phyloP scores from a whole-genome alignment of 2,888 invertebrate genomes.

The Taphrorychus bicolor region DNA sequence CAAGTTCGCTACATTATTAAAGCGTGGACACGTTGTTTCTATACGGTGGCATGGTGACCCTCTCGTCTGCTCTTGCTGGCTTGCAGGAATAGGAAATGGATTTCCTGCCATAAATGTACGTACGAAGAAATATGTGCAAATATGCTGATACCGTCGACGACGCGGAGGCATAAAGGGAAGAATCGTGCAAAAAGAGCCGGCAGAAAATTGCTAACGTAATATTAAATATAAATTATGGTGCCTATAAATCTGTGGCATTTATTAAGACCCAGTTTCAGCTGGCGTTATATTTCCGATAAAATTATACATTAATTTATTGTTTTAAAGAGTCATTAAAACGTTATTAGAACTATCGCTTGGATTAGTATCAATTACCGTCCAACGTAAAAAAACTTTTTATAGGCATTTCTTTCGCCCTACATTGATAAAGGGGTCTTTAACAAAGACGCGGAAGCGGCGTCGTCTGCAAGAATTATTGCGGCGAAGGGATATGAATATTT shows the following conservation, averaged over 20 bases:
- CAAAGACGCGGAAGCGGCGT: conserved; percentile 14
- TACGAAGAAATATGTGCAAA: conserved; percentile 16
- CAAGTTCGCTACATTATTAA: neutral
- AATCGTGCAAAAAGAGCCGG: conserved; percentile 1
- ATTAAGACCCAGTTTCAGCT: neutral
- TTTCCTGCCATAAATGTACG: conserved; percentile 21
- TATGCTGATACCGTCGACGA: conserved; percentile 5
- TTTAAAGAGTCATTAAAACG: neutral
- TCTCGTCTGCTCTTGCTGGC: neutral
- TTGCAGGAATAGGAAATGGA: conserved; percentile 24
- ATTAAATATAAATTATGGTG: conserved; percentile 2
- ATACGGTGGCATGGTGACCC: neutral
- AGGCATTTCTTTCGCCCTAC: neutral
- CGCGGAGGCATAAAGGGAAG: conserved; percentile 2
- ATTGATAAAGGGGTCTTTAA: conserved; percentile 12
- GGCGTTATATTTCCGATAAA: neutral
- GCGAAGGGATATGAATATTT: conserved; percentile 36
- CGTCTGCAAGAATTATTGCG: conserved; percentile 32
- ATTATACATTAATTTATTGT: neutral
- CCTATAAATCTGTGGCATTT: conserved; percentile 3
- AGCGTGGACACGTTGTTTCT: neutral
- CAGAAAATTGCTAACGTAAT: conserved; percentile 10
- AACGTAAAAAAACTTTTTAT: too few relatives aligned
- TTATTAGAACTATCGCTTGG: neutral
- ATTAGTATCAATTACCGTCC: too few relatives aligned